Base-by-base conservation (phyloP, 2,797 vertebrate genomes). In the Molossus alvarezi region DNA sequence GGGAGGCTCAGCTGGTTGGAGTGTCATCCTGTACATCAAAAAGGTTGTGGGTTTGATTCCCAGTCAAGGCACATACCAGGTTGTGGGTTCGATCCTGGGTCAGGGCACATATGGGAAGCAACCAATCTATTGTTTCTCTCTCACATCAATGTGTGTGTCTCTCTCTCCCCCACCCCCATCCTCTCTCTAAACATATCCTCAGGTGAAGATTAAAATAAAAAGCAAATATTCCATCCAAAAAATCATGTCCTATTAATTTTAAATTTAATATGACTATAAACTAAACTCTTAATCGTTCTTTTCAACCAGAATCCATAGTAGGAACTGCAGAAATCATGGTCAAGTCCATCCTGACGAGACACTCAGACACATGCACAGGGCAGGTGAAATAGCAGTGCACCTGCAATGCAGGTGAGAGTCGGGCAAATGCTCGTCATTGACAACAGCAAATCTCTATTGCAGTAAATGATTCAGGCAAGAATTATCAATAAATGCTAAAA, bases 201-300 rank as follows among this genome's bases (percentile, higher is more conserved):
- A 53, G 51, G 51, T 53, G 51, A 53, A 9, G 51, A 53, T 53
- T 53, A 53, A 45, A 45, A 53, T 13, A 12, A 53, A 53, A 53
- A 53, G 12, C 11, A 53, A 53, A 53, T 53, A 53, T 6, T 79
- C 6, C 29, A 87, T 29, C 62, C 25, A 45, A 58, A 72, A 7
- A 76, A 71, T 75, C 11, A 82, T 91, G 14, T 77, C 71, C 37
- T 45, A 41, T 27, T 51, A 89, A 64, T 64, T 64, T 71, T 57
- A 88, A 88, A 81, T 64, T 71, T 64, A 48, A 58, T 37, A 77
- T n/a, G 20, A 92, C 48, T 71, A 53, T 55, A 79, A 88, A 41
- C n/a, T 69, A 82, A 82, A 48, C 51, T 48, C 23, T 82, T 82
- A n/a, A 48, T 76, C 64, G 55, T 89, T 87, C 75, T 51, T 75